A percentile compares a stretch with the other conserved stretches of the same genome.
Evolutionary conservation across 1,140 invertebrate species (phyloP).

Genomic region (Cydia amplana): DNA sequence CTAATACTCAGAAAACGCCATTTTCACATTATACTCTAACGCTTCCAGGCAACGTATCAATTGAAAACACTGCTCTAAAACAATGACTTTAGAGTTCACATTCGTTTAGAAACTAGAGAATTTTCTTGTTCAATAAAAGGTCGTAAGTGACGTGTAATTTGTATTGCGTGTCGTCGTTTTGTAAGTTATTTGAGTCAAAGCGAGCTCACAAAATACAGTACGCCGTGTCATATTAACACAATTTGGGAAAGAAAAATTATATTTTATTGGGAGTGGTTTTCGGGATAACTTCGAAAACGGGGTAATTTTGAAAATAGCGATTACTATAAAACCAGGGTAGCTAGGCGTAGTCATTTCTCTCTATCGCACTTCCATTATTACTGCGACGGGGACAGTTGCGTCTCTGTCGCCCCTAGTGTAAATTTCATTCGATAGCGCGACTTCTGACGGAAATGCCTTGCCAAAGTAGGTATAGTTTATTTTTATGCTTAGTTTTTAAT

Average conservation of each 20-base stretch:
- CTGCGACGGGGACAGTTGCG: no score
- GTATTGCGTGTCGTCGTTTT: neutral
- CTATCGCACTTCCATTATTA: no score
- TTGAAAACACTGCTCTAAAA: neutral
- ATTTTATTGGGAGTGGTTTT: neutral
- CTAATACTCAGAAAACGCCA: slow-evolving; percentile 8
- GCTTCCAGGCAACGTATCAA: neutral
- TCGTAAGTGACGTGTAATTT: neutral
- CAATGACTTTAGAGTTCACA: neutral
- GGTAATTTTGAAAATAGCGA: no score
- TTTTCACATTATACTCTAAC: slow-evolving; percentile 10
- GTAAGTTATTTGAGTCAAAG: neutral
- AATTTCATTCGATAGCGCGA: no score
- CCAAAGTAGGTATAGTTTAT: no score
- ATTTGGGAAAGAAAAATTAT: neutral
- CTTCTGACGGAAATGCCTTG: no score
- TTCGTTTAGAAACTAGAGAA: neutral
- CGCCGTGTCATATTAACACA: neutral
- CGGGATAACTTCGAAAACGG: no score
- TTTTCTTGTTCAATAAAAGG: neutral
- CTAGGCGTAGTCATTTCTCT: no score
- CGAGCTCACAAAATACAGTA: neutral
- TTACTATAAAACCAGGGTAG: no score
- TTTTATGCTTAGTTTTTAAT: no score
- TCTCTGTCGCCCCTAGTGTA: no score